Evolutionary conservation across 2,113 vertebrate genomes (phyloP), one percentile per base, ranked within the genome.

Genomic region (Lampris megalopsis): DNA sequence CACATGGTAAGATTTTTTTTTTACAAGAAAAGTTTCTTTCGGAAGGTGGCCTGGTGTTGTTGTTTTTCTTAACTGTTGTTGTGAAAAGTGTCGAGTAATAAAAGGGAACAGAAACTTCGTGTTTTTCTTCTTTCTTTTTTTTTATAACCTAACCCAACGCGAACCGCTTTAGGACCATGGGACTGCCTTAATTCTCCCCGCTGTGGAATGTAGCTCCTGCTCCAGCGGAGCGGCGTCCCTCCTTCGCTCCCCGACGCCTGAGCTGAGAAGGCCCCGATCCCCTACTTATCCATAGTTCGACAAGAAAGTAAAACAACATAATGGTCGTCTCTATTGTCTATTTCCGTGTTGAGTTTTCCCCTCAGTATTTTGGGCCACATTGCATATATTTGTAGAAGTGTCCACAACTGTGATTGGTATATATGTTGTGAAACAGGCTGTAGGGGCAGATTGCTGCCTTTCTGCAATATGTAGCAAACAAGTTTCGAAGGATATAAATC

Each of bases 1-100:
- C 91, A 89, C 93, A 93, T 93, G 94, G 94, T 94, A 86, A 93
- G 93, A 24, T 24, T 24, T 24, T 24, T 24, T 24, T 24, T 24
- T 89, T 60, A 75, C 85, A 82, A 71, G 80, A 63, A 71, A 45
- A 58, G 71, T 81, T 58, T 77, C 74, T 82, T 70, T 72, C 69
- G 67, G 71, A 69, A 83, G 79, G 91, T 87, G 83, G 77, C 85
- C 81, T 79, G 79, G 59, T 69, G 13, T 54, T 72, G 10, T 13
- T 2, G 49, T 9, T 9, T n/a, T 13, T 77, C 68, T 84, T 84
- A 52, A 84, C 83, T 77, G 82, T 80, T 86, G 70, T 84, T 69
- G 75, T 62, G 37, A 13, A 54, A 53, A 75, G 75, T 11, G 43
- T 47, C 47, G 54, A 48, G 47, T 69, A 52, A 49, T 35, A 35